A percentile compares a stretch with the other conserved stretches of the same genome.
phyloP scores from a whole-genome alignment of 2,888 invertebrate genomes.

The Brachyptera putata region DNA sequence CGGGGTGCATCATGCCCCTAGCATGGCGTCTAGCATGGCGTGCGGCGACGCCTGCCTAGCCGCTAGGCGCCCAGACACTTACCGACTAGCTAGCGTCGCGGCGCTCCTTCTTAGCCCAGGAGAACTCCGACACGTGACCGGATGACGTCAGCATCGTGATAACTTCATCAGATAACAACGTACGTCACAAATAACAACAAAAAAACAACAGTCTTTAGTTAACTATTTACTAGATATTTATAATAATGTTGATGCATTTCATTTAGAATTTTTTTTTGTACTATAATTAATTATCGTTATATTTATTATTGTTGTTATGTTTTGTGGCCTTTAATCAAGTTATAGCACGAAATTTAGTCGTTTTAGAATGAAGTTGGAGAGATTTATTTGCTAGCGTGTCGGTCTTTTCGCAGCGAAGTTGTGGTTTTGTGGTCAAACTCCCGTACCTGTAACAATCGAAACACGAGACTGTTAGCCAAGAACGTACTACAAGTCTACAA shows the following conservation, averaged over 20 bases:
- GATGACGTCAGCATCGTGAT: background rate
- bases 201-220: too few relatives aligned
- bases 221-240: background rate
- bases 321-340: background rate
- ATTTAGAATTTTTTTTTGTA: conserved; percentile 8
- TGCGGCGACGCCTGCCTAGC: too few relatives aligned
- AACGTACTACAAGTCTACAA: too few relatives aligned
- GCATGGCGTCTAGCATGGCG: too few relatives aligned
- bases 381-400: conserved; percentile 36
- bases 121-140: background rate
- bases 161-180: too few relatives aligned
- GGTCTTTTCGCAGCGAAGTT: background rate
- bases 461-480: too few relatives aligned
- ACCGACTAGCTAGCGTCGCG: background rate
- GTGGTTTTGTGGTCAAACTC: background rate
- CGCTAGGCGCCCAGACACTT: background rate
- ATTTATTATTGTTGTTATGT: background rate
- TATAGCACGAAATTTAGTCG: conserved; percentile 13
- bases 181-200: too few relatives aligned
- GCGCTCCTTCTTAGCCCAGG: background rate
- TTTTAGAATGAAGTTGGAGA: conserved; percentile 16
- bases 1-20: too few relatives aligned
- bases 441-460: background rate
- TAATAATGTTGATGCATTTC: background rate
- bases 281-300: background rate